These are phyloP conservation scores for Monopterus albus DNA, from an alignment of 2,113 vertebrate species.

Conservation along the genomic window DNA sequence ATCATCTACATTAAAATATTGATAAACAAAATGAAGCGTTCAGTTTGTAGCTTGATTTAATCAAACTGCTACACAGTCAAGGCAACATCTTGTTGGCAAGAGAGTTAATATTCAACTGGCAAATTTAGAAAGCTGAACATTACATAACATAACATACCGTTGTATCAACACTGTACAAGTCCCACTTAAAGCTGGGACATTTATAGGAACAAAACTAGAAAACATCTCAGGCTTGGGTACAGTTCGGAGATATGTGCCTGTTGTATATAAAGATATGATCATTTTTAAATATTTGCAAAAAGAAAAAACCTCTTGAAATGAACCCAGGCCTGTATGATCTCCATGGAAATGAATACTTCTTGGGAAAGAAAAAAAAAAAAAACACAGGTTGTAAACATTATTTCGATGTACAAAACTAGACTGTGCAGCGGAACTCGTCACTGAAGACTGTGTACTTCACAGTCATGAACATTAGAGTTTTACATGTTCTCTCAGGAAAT, in stretches of 20 bases:
- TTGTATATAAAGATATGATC: neutral
- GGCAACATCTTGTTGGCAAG: slow-evolving; percentile 52
- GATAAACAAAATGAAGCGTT: slow-evolving; percentile 2
- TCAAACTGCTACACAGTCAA: slow-evolving; percentile 61
- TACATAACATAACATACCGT: slow-evolving; percentile 40
- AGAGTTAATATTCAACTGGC: slow-evolving; percentile 53
- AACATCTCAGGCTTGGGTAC: slow-evolving; percentile 27
- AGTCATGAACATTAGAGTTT: slow-evolving; percentile 7
- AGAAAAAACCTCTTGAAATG: slow-evolving; percentile 4
- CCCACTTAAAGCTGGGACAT: slow-evolving; percentile 38
- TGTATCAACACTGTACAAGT: slow-evolving; percentile 55
- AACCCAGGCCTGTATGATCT: slow-evolving; percentile 8
- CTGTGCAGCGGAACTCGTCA: slow-evolving; percentile 32
- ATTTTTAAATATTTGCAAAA: slow-evolving; percentile 24
- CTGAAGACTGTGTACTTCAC: neutral
- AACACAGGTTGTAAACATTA: slow-evolving; percentile 52
- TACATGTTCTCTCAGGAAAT: neutral
- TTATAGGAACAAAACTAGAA: slow-evolving; percentile 23
- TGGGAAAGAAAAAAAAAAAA: too few species aligned
- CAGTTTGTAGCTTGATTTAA: slow-evolving; percentile 55
- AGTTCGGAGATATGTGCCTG: slow-evolving; percentile 20
- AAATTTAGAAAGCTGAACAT: slow-evolving; percentile 48
- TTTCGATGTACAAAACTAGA: slow-evolving; percentile 48
- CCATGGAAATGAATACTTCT: slow-evolving; percentile 43
- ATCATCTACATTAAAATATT: neutral